Conservation (phyloP, 53 echinoderm and acorn worm species). For the Arbacia lixula region DNA sequence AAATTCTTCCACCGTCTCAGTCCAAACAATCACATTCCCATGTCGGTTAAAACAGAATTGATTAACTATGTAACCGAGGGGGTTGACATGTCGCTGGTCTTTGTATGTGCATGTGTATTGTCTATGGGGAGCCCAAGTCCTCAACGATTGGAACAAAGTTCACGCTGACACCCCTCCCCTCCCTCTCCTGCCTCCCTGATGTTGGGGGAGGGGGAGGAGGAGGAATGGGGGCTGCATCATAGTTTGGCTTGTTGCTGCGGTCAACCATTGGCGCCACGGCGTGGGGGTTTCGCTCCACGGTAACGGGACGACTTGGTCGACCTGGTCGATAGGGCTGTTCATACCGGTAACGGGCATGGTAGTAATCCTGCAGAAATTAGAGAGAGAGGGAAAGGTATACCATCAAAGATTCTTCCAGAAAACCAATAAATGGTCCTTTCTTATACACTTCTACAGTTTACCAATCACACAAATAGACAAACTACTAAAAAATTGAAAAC, state of each 20-base stretch:
- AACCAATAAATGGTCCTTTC: too few species aligned
- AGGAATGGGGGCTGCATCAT: not conserved
- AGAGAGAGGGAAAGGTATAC: too few species aligned
- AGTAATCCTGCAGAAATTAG: too few species aligned
- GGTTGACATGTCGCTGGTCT: too few species aligned
- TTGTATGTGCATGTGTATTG: not conserved
- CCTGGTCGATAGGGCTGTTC: not conserved
- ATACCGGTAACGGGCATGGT: not conserved
- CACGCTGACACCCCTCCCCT: not conserved
- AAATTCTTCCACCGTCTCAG: too few species aligned
- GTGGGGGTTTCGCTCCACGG: constrained; percentile 16
- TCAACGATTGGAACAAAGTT: constrained; percentile 32
- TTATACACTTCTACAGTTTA: too few species aligned
- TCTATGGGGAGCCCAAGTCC: not conserved
- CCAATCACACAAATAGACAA: too few species aligned
- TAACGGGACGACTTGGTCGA: not conserved
- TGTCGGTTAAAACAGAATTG: too few species aligned
- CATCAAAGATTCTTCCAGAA: too few species aligned
- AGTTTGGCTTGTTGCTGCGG: constrained; percentile 12
- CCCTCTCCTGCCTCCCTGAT: not conserved
- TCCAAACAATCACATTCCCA: too few species aligned
- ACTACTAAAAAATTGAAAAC: too few species aligned
- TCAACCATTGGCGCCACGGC: constrained; percentile 40
- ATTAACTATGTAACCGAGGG: too few species aligned
- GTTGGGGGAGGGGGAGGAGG: not conserved